Evolutionary conservation across 2,797 vertebrate genomes (phyloP), one percentile per base, ranked within the genome.

Genomic region (Gouania willdenowi): DNA sequence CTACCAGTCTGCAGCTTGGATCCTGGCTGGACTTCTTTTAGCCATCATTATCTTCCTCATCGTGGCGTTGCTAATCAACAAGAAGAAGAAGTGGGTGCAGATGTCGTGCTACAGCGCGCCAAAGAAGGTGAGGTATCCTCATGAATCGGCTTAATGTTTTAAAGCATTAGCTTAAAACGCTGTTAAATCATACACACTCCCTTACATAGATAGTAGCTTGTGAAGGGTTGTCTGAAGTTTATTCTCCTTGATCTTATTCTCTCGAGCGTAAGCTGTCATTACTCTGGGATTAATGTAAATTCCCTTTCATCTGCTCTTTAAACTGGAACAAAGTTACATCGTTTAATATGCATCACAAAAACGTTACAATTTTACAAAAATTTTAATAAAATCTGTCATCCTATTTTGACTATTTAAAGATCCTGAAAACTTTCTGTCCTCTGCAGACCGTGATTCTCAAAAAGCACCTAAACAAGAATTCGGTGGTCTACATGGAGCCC

Each of bases 1-100:
- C 67, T 91, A 91, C 82, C 90, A 91, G 41, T 91, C 89, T 3
- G 88, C 85, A 1, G 90, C 87, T 41, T 91, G 90, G 90, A 89
- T 91, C 52, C 76, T 91, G 44, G 88, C 89, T 1, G 87, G 85
- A n/a, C 77, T 91, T 35, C 86, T 91, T 9, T 63, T 91, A 26
- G 83, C 83, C 41, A 83, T 91, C n/a, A 74, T 91, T 49, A 78
- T 90, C 51, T 90, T 91, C 65, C 71, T 91, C 30, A 49, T 83
- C 0, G 83, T 86, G 37, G 88, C 81, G 0, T 36, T 91, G 19
- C 75, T 91, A 30, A 46, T 91, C 46, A 91, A 90, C 72, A 86
- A 78, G 66, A 91, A 88, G 30, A 91, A 89, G 81, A 89, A 88
- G 46, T 91, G 89, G 84, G 79, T 90, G 48, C 89, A 90, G 82